Evolutionary conservation across 2,888 invertebrate species (phyloP).

Genomic region (Drosophila borborema): DNA sequence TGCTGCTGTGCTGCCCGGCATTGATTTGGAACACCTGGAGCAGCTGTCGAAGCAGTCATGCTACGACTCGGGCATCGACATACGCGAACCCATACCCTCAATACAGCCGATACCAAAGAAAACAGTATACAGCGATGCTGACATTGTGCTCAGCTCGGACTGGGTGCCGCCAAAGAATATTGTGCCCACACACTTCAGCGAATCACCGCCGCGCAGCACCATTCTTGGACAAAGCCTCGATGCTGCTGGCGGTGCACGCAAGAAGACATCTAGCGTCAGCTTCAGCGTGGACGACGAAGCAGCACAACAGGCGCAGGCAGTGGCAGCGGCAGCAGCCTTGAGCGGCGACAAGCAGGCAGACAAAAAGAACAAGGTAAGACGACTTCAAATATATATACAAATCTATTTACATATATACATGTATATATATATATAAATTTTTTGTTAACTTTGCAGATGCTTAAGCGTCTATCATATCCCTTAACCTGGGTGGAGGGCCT

Average conservation of each 20-base stretch:
- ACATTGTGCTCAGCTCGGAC: conserved; percentile 93
- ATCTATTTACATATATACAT: neutral
- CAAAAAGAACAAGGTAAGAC: conserved; percentile 90
- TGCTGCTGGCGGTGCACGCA: conserved; percentile 87
- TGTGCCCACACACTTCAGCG: conserved; percentile 89
- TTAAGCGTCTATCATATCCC: conserved; percentile 96
- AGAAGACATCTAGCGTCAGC: conserved; percentile 90
- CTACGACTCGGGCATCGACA: conserved; percentile 96
- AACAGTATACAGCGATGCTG: conserved; percentile 92
- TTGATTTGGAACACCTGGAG: conserved; percentile 85
- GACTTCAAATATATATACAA: neutral
- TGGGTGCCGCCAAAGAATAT: conserved; percentile 95
- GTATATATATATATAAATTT: neutral
- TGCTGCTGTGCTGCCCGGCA: conserved; percentile 59
- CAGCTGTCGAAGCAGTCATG: conserved; percentile 93
- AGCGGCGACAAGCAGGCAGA: conserved; percentile 83
- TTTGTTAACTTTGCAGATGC: conserved; percentile 88
- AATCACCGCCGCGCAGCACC: conserved; percentile 85
- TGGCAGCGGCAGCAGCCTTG: conserved; percentile 50
- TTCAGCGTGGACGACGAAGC: conserved; percentile 88
- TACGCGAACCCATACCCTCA: conserved; percentile 90
- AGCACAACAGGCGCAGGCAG: conserved; percentile 64
- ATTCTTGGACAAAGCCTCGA: conserved; percentile 81
- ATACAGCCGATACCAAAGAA: conserved; percentile 87
- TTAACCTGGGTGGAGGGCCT: conserved; percentile 96